Conservation (phyloP, 2,888 invertebrate genomes). For the Colletes collaris region DNA sequence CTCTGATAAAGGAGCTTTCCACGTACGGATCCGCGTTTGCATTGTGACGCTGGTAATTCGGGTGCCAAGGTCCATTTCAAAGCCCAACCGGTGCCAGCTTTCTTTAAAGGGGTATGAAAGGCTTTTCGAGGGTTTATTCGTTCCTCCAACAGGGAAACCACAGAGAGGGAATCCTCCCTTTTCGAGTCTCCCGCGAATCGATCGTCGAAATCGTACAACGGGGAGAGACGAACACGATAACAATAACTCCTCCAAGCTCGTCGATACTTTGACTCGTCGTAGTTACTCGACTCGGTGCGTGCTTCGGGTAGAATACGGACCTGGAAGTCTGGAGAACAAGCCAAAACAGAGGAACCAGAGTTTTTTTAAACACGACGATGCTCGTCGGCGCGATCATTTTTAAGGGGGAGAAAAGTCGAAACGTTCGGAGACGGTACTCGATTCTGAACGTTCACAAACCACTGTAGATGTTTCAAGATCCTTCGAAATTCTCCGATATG, state of each 20-base stretch:
- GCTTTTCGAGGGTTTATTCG: slow-evolving; percentile 36
- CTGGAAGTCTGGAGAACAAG: neutral
- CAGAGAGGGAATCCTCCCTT: neutral
- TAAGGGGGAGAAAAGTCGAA: neutral
- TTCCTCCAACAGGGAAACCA: slow-evolving; percentile 8
- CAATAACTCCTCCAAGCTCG: slow-evolving; percentile 1
- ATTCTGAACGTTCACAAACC: too few species aligned
- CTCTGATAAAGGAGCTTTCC: slow-evolving; percentile 52
- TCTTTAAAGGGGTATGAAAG: slow-evolving; percentile 39
- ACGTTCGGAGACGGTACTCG: too few species aligned
- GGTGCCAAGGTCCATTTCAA: slow-evolving; percentile 45
- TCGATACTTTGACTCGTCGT: slow-evolving; percentile 15
- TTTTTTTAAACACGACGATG: neutral
- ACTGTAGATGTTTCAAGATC: too few species aligned
- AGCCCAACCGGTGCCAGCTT: slow-evolving; percentile 36
- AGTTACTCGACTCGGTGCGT: neutral
- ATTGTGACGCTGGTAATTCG: slow-evolving; percentile 52
- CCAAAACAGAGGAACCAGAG: neutral
- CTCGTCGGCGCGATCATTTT: slow-evolving; percentile 12
- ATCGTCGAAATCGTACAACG: slow-evolving; percentile 3
- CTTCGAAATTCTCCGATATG: too few species aligned
- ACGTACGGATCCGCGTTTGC: slow-evolving; percentile 50
- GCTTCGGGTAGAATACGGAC: slow-evolving; percentile 3
- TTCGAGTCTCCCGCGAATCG: neutral
- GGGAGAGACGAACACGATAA: neutral